These are phyloP conservation scores for Pipra filicauda DNA, from an alignment of 2,113 vertebrate genomes.

Conservation along the genomic window DNA sequence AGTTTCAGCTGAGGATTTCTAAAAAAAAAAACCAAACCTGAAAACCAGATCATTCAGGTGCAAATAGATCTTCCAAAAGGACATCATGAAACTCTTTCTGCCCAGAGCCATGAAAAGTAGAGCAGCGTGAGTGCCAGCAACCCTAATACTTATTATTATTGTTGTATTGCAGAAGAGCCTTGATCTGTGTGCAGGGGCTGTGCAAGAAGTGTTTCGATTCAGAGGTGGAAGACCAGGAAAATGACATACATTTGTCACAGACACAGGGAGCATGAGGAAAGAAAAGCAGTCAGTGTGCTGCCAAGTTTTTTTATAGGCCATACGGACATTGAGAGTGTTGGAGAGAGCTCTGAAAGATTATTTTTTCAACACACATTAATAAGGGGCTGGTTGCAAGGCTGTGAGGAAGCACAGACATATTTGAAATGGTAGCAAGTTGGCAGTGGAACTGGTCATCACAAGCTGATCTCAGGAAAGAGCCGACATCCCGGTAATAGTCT, in stretches of 20 bases:
- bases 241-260: neutral
- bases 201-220: neutral
- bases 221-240: neutral
- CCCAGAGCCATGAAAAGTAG: neutral
- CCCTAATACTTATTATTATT: neutral
- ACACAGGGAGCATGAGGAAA: neutral
- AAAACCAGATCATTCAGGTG: neutral
- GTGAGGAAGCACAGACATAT: neutral
- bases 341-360: neutral
- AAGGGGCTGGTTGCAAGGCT: neutral
- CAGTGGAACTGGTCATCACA: neutral
- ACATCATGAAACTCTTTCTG: neutral
- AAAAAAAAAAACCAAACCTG: neutral
- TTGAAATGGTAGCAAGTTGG: neutral
- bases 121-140: neutral
- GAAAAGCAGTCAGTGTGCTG: neutral
- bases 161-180: neutral
- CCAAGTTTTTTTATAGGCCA: neutral
- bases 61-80: neutral
- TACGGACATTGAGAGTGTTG: neutral
- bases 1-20: neutral
- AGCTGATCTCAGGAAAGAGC: neutral
- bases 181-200: neutral
- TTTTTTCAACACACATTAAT: neutral
- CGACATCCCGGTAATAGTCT: neutral